phyloP scores from a whole-genome alignment of 2,888 invertebrate genomes.

The Eupithecia abbreviata region DNA sequence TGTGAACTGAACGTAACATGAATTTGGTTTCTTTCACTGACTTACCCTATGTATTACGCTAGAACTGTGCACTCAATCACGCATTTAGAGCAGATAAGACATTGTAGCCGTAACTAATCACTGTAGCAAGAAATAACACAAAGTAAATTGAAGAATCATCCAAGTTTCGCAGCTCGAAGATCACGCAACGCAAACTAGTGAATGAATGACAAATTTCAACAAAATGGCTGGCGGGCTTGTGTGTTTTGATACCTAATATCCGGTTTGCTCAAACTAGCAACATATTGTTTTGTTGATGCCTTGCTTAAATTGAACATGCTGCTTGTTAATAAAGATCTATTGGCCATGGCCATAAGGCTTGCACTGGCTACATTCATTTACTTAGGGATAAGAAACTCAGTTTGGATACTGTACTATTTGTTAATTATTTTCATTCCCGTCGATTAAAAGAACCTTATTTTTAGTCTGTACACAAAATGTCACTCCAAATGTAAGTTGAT shows the following conservation, averaged over 20 bases:
- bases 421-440: not conserved
- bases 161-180: constrained; percentile 34
- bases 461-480: not conserved
- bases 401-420: no score
- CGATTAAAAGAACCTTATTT: not conserved
- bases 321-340: no score
- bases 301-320: not conserved
- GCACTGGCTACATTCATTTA: no score
- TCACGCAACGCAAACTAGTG: constrained; percentile 34
- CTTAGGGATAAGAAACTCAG: no score
- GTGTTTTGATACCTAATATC: not conserved
- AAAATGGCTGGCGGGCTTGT: constrained; percentile 34
- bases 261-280: not conserved
- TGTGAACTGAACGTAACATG: constrained; percentile 21
- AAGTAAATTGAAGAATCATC: constrained; percentile 49
- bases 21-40: constrained; percentile 40
- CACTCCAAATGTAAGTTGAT: not conserved
- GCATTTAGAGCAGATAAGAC: constrained; percentile 48
- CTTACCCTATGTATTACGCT: constrained; percentile 59
- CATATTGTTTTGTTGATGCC: not conserved
- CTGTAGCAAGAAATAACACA: constrained; percentile 50
- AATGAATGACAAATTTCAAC: constrained; percentile 31
- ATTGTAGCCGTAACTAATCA: constrained; percentile 56
- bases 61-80: constrained; percentile 49
- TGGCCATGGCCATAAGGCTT: no score